Base-by-base conservation (phyloP, 2,888 invertebrate genomes). In the Stenurella melanura region DNA sequence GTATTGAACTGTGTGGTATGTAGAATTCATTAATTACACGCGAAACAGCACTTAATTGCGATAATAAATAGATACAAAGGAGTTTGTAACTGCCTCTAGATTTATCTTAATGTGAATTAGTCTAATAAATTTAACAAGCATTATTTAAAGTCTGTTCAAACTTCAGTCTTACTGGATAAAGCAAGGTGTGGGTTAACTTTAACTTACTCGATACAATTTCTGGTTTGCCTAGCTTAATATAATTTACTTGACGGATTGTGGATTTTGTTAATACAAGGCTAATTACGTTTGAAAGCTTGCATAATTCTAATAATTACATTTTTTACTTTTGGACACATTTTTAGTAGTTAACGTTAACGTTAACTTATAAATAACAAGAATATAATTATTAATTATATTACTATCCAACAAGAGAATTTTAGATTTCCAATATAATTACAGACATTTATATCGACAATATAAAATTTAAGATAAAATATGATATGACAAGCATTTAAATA, bases 151-250 rank as follows among this genome's bases (percentile, higher is more conserved):
- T 42, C 11, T 42, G 42, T 42, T 42, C 4, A 42, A 42, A 11
- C 50, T 50, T 50, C 12, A 50, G 3, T 50, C 50, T n/a, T 50
- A 12, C n/a, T n/a, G n/a, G 50, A 50, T 50, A 50, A 17, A n/a
- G 50, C n/a, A 50, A 50, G 19, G 58, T 19, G 58, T 58, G 58
- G 58, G 58, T 58, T 58, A 21, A 12, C 58, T 50, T 58, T 21
- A 18, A 5, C 58, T 58, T 18, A 58, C 21, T 58, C 9, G 21
- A 58, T 21, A 21, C 6, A 18, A 57, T 57, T 1, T 57, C 4
- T 18, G 0, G 5, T 7, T 58, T 19, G 21, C 19, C 19, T 58
- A 58, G 21, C 11, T 10, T 58, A 58, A 5, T 58, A 19, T 58
- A 58, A 17, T 58, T 58, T 58, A 18, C 58, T 12, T 19, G 58